Percentiles rank a stretch among this genome's conserved stretches.
Evolutionary conservation across 2,797 vertebrate species (phyloP).

Genomic region (Crypturellus tataupa): DNA sequence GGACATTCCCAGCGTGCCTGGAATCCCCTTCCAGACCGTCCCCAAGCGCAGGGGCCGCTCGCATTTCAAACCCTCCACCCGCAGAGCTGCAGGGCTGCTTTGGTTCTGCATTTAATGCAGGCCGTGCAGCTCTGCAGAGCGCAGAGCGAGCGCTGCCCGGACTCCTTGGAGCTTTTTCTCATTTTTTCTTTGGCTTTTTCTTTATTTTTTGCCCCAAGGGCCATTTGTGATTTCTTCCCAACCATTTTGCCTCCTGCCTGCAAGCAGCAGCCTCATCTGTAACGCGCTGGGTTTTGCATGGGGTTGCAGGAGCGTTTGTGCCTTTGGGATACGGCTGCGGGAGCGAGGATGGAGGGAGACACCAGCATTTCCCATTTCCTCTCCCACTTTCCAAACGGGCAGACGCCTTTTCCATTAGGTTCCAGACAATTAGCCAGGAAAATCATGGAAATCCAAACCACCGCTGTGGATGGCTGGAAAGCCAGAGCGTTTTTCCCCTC

Average conservation of each 20-base stretch:
- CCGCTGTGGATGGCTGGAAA: background rate
- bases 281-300: background rate
- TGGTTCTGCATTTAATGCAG: background rate
- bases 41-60: background rate
- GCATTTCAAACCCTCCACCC: background rate
- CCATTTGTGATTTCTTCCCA: background rate
- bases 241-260: constrained; percentile 8
- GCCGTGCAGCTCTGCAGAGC: background rate
- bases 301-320: background rate
- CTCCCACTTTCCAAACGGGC: background rate
- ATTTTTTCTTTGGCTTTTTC: background rate
- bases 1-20: background rate
- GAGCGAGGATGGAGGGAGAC: background rate
- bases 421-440: background rate
- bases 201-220: background rate
- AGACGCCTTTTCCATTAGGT: background rate
- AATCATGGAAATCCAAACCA: background rate
- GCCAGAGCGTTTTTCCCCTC: background rate
- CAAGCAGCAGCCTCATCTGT: background rate
- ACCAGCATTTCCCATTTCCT: background rate
- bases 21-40: background rate
- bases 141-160: background rate
- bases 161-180: background rate
- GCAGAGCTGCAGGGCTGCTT: background rate
- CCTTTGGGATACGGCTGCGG: background rate